Conservation (phyloP, 2,113 vertebrate species). For the Phylloscopus trochiloides region DNA sequence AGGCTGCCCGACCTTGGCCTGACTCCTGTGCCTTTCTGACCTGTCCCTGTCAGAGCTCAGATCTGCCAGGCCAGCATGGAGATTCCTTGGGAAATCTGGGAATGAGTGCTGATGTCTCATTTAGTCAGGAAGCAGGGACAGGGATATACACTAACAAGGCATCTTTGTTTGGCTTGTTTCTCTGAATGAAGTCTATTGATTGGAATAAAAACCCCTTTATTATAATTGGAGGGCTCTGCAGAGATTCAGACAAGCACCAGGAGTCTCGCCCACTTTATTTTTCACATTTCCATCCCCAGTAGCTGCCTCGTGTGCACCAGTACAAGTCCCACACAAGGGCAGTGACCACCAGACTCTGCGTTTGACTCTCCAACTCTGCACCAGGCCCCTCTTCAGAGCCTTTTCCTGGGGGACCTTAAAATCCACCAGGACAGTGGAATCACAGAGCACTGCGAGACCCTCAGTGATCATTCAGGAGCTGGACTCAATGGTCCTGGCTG, state of each 20-base stretch:
- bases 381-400: background rate
- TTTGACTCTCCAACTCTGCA: background rate
- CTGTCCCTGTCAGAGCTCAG: background rate
- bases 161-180: background rate
- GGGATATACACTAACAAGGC: background rate
- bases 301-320: background rate
- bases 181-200: constrained; percentile 16
- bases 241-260: background rate
- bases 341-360: background rate
- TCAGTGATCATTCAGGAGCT: background rate
- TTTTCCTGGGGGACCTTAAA: background rate
- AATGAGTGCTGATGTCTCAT: background rate
- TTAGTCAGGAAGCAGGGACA: constrained; percentile 6
- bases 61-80: background rate
- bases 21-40: constrained; percentile 54
- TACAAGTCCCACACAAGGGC: background rate
- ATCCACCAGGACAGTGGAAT: background rate
- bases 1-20: background rate
- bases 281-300: background rate
- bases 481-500: background rate
- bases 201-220: background rate
- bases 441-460: background rate
- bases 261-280: background rate
- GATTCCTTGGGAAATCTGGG: constrained; percentile 30
- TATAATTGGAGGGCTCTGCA: background rate